phyloP scores from a whole-genome alignment of 1,140 invertebrate species.

The Elymnias hypermnestra region DNA sequence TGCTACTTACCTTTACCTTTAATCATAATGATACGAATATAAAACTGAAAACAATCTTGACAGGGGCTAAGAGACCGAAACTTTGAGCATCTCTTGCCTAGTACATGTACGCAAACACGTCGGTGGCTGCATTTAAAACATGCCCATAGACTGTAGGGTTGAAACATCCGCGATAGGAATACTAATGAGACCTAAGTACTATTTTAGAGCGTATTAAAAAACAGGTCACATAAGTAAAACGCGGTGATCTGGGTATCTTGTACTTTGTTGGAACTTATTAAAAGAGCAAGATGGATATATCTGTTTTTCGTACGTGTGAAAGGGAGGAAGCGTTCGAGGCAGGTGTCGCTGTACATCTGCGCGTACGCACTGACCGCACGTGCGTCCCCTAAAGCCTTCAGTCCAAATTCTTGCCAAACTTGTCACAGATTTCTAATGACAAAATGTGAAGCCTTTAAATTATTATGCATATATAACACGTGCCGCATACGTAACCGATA shows the following conservation, averaged over 20 bases:
- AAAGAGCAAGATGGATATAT: slow-evolving; percentile 40
- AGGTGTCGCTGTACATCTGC: slow-evolving; percentile 71
- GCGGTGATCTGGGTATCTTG: slow-evolving; percentile 44
- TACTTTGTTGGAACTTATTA: slow-evolving; percentile 53
- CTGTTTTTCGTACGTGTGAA: slow-evolving; percentile 30
- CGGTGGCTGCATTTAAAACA: slow-evolving; percentile 42
- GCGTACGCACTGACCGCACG: slow-evolving; percentile 62
- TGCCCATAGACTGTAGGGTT: slow-evolving; percentile 41
- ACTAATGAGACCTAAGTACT: slow-evolving; percentile 58
- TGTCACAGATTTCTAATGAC: slow-evolving; percentile 40
- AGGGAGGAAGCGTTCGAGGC: slow-evolving; percentile 44
- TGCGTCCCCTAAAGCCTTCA: slow-evolving; percentile 52
- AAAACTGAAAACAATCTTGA: too few relatives aligned
- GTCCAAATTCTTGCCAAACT: slow-evolving; percentile 35
- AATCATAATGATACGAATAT: too few relatives aligned
- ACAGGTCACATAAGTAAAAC: slow-evolving; percentile 64
- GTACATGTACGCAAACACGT: slow-evolving; percentile 50
- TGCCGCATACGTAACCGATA: slow-evolving; percentile 22
- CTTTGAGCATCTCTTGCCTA: too few relatives aligned
- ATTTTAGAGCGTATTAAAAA: slow-evolving; percentile 68
- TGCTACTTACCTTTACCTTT: too few relatives aligned
- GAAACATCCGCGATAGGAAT: slow-evolving; percentile 44
- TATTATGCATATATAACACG: slow-evolving; percentile 35
- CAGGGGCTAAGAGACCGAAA: too few relatives aligned
- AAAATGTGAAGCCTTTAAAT: slow-evolving; percentile 26